Conservation (phyloP, 2,113 vertebrate species). For the Mobula hypostoma region DNA sequence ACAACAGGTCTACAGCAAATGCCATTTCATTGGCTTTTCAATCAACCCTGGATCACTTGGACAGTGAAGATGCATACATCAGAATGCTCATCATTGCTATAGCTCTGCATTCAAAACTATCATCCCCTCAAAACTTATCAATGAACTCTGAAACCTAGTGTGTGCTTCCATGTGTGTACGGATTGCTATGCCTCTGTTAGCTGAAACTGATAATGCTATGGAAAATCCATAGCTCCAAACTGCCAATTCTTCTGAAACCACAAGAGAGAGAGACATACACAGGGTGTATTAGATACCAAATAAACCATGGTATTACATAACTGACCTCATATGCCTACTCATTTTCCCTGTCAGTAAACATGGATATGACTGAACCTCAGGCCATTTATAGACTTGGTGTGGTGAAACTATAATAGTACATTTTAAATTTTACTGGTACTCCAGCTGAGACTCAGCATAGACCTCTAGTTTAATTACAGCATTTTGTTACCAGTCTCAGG, state of each 20-base stretch:
- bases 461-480: background rate
- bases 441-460: background rate
- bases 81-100: no score
- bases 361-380: background rate
- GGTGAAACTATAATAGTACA: background rate
- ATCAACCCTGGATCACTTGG: no score
- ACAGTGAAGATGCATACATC: no score
- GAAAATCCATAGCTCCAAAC: background rate
- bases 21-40: no score
- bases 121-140: no score
- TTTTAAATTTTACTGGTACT: background rate
- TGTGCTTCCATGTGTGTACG: no score
- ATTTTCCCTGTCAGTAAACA: background rate
- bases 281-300: background rate
- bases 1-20: no score
- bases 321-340: background rate
- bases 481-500: background rate
- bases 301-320: background rate
- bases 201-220: background rate
- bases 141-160: no score
- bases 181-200: no score
- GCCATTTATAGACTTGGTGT: background rate
- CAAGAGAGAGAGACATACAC: background rate
- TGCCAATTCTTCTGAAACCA: background rate
- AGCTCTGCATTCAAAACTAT: no score